Percentiles rank a stretch among this genome's conserved stretches.
phyloP scores from a whole-genome alignment of 2,113 vertebrate species.

The Chelonoidis abingdonii region DNA sequence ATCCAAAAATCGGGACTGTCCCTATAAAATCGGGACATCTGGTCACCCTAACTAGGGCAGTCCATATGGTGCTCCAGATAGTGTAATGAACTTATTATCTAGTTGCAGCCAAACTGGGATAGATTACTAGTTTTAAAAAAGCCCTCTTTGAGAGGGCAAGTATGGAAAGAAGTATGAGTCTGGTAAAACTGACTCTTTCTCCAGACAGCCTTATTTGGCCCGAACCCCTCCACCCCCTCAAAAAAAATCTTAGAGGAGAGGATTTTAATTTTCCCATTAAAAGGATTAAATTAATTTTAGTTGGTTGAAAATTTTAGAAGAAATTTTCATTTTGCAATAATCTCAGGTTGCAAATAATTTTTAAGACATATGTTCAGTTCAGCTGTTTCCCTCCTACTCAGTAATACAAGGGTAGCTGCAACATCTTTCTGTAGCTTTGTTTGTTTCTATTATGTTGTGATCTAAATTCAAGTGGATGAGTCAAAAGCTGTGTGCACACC shows the following conservation, averaged over 20 bases:
- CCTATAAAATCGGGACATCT: too few relatives aligned
- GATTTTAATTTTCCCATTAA: background rate
- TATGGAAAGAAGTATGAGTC: background rate
- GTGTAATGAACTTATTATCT: background rate
- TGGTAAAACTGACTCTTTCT: slow-evolving; percentile 8
- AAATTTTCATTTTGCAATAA: background rate
- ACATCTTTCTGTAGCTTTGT: background rate
- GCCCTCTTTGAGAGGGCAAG: background rate
- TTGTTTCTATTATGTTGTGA: background rate
- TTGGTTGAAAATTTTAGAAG: background rate
- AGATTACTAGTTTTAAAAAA: slow-evolving; percentile 17
- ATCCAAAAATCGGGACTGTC: too few relatives aligned
- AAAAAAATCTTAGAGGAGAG: background rate
- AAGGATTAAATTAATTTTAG: background rate
- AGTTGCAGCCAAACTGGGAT: background rate
- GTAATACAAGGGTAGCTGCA: background rate
- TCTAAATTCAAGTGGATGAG: background rate
- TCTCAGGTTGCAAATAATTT: background rate
- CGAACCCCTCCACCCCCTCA: too few relatives aligned
- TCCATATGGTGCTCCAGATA: background rate
- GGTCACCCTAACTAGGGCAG: background rate
- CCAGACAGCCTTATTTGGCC: background rate
- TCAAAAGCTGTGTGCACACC: background rate
- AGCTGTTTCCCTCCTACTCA: background rate
- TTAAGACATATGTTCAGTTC: background rate